Base-by-base conservation (phyloP, 2,113 vertebrate species). In the Excalfactoria chinensis region DNA sequence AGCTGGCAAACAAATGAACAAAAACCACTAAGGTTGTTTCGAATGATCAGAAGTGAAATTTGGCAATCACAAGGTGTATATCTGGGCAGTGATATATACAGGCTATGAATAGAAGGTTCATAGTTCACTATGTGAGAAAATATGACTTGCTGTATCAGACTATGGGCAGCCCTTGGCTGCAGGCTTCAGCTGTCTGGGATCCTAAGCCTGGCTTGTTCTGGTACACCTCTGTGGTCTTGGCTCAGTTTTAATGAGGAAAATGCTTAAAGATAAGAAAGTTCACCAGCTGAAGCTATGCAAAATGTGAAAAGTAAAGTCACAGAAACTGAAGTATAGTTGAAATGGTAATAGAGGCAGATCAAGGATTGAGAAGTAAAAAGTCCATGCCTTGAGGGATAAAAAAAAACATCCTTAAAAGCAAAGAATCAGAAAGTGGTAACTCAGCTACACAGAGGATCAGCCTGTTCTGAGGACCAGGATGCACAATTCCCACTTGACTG, bases 401-500 rank as follows among this genome's bases (percentile, higher is more conserved):
- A 80, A 62, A 48, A 14, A 18, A 9, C 48, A 53, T 5, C 6
- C 7, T 77, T 66, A 34, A 77, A 83, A 48, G 6, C 11, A 51
- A 34, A 72, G 28, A 72, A 41, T 46, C 21, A 60, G 48, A 37
- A 76, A 80, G 17, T 56, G 21, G 7, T 35, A 77, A 46, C 25
- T 41, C 40, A 43, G 22, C 35, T 62, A 53, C 25, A 5, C 26
- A 13, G 34, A 83, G 46, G 43, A 71, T 40, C 37, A 51, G 18
- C 8, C 23, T 68, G 9, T 55, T 85, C 28, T 7, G 35, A 49
- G 34, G 15, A 64, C 72, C 62, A 60, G 75, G 34, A 63, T 55
- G 17, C 21, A 4, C 7, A 56, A 26, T 35, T 18, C 32, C 10
- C 8, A 48, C 20, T 17, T 55, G 53, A 41, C 53, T 0, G 1